phyloP scores from a whole-genome alignment of 2,797 vertebrate species.

The Sibirionetta formosa region DNA sequence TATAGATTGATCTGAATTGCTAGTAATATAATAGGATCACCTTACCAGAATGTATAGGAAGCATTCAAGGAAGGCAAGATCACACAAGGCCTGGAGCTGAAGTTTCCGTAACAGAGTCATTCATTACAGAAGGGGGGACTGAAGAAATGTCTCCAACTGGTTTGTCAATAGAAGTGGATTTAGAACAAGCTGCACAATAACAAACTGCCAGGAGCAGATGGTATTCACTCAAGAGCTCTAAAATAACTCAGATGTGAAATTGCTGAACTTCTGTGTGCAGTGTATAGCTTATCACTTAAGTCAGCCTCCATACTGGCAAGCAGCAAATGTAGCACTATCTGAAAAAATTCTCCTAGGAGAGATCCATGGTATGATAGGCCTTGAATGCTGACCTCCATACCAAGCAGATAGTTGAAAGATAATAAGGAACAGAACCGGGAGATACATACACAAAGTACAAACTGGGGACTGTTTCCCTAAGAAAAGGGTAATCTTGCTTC shows the following conservation, averaged over 20 bases:
- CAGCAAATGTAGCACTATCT: background rate
- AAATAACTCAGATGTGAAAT: conserved; percentile 63
- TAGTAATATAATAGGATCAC: background rate
- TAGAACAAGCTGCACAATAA: conserved; percentile 11
- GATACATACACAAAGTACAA: background rate
- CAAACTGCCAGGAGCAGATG: conserved; percentile 38
- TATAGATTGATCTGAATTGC: background rate
- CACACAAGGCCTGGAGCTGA: background rate
- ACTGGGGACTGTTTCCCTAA: background rate
- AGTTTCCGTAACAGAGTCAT: background rate
- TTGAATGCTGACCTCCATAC: background rate
- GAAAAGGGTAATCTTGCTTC: background rate
- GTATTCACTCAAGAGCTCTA: conserved; percentile 34
- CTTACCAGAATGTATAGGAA: background rate
- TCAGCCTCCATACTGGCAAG: background rate
- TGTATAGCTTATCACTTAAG: background rate
- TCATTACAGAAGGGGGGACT: background rate
- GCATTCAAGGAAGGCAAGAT: background rate
- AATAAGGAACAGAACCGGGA: background rate
- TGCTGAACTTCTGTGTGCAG: background rate
- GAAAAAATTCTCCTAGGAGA: conserved; percentile 4
- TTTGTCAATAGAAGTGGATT: conserved; percentile 4
- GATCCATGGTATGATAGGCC: background rate
- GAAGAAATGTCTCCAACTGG: background rate
- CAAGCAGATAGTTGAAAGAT: background rate